A percentile compares a stretch with the other conserved stretches of the same genome.
phyloP scores from a whole-genome alignment of 2,888 invertebrate genomes.

The Sinopyrophorus schimmeli region DNA sequence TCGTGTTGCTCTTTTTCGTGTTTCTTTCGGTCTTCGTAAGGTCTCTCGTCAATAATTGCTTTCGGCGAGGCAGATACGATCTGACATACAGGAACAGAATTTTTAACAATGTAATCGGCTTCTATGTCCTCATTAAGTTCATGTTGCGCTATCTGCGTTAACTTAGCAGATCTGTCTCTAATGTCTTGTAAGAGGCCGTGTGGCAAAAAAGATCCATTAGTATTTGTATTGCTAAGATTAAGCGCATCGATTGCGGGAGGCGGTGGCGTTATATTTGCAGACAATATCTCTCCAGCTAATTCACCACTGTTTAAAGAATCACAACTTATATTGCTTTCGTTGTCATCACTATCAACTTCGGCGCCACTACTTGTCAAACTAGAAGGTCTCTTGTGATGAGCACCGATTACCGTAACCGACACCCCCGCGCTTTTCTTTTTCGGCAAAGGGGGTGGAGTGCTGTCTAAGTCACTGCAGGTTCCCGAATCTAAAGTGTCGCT shows the following conservation, averaged over 20 bases:
- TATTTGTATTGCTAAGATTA: constrained; percentile 48
- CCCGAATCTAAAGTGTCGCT: constrained; percentile 83
- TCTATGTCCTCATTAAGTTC: constrained; percentile 11
- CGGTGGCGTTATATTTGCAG: constrained; percentile 33
- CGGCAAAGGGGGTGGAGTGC: constrained; percentile 69
- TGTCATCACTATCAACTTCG: constrained; percentile 71
- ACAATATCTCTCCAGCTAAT: constrained; percentile 47
- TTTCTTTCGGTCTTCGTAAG: constrained; percentile 67
- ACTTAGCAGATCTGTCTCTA: constrained; percentile 65
- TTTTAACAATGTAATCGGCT: constrained; percentile 5
- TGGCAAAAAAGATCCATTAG: constrained; percentile 62
- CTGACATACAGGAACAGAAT: constrained; percentile 3
- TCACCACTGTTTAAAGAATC: constrained; percentile 80
- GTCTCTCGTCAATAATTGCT: constrained; percentile 62
- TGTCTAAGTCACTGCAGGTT: constrained; percentile 82
- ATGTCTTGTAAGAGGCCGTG: constrained; percentile 71
- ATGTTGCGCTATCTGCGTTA: constrained; percentile 44
- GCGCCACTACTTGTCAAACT: constrained; percentile 66
- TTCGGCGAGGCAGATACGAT: constrained; percentile 47
- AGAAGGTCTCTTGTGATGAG: constrained; percentile 59
- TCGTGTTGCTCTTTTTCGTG: constrained; percentile 56
- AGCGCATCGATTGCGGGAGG: constrained; percentile 28
- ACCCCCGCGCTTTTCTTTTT: constrained; percentile 63
- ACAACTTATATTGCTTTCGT: constrained; percentile 75
- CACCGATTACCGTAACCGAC: constrained; percentile 62